Evolutionary conservation across 2,888 invertebrate genomes (phyloP), one percentile per base, ranked within the genome.

Genomic region (Parnassius orleans): DNA sequence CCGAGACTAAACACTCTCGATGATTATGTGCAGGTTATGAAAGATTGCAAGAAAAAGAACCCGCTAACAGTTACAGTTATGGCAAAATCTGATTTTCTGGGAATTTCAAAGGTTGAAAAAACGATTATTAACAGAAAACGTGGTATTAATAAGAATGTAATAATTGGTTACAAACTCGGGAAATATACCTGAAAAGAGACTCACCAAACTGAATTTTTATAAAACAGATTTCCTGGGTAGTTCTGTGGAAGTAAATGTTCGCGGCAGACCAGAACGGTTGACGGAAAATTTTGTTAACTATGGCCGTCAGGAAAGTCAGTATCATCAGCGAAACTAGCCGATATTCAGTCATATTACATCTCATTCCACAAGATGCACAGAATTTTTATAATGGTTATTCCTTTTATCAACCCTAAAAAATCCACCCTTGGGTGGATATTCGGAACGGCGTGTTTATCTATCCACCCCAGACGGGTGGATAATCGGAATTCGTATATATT

Each of bases 271-370:
- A 15, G 15, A 10, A 15, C 15, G 2, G 1, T 15, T 51, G 15
- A 14, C 15, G 5, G 15, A 51, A 63, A 58, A 64, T 62, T 62
- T 69, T 65, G 65, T 65, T 63, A 66, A 41, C 55, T 70, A 52
- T 67, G 64, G 67, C 66, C 64, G 10, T 60, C 44, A 55, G 67
- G 68, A 70, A 70, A 63, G n/a, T 65, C 66, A 64, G 61, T 69
- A 54, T 64, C 65, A 47, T 66, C 67, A 42, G 63, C 65, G 51
- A 69, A 68, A 61, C 63, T 67, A 58, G 66, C 59, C 48, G 66
- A 68, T 60, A 60, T 69, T 58, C 56, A 19, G 19, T 19, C 19
- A 19, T 19, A 19, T 2, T 19, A 19, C 19, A 2, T 19, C 2
- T 1, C 19, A 19, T 19, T 19, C 19, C 19, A 19, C 19, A 19